A percentile compares a stretch with the other conserved stretches of the same genome.
phyloP scores from a whole-genome alignment of 2,888 invertebrate species.

The Pheosia tremula region DNA sequence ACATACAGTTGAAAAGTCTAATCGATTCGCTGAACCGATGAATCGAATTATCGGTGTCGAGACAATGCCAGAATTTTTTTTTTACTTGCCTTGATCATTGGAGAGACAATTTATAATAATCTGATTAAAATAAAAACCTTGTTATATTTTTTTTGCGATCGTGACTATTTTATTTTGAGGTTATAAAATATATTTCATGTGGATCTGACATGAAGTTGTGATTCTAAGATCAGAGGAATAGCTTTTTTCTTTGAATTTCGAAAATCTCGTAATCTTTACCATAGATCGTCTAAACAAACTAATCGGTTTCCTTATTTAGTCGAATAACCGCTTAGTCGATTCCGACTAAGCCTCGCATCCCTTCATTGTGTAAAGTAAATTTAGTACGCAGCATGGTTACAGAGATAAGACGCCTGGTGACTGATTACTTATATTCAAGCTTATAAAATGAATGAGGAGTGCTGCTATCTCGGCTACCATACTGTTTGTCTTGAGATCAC shows the following conservation, averaged over 20 bases:
- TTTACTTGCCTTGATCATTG: not conserved
- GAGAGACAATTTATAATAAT: not conserved
- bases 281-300: not conserved
- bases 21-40: conserved; percentile 4
- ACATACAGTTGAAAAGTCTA: not conserved
- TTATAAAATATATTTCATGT: too few relatives aligned
- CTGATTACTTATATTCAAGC: conserved; percentile 6
- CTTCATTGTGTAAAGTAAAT: conserved; percentile 3
- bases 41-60: conserved; percentile 5
- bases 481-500: conserved; percentile 6
- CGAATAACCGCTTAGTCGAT: not conserved
- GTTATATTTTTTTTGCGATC: not conserved
- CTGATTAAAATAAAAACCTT: not conserved
- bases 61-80: not conserved
- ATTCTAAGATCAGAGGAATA: too few relatives aligned
- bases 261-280: not conserved
- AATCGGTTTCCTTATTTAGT: not conserved
- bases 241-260: not conserved
- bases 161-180: too few relatives aligned
- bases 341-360: not conserved
- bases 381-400: conserved; percentile 4
- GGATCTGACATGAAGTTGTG: too few relatives aligned
- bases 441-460: conserved; percentile 3
- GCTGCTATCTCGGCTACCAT: not conserved
- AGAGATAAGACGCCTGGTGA: conserved; percentile 5